phyloP scores from a whole-genome alignment of 2,888 invertebrate species.

The Napeogenes sylphis region DNA sequence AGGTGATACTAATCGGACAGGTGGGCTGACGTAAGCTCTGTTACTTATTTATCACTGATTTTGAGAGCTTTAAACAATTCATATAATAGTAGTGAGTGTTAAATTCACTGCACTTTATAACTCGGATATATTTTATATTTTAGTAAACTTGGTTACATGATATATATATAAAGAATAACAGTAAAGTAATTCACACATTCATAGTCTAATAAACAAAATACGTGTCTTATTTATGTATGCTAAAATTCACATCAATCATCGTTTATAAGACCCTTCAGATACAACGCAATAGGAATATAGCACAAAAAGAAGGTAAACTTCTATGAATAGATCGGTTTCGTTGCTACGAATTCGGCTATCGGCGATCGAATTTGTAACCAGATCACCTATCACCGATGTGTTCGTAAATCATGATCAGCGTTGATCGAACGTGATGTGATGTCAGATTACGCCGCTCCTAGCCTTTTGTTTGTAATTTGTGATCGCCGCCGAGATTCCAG shows the following conservation, averaged over 20 bases:
- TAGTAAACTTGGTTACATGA: too few relatives aligned
- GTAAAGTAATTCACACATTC: too few relatives aligned
- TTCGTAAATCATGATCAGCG: conserved; percentile 75
- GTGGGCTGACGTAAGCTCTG: conserved; percentile 59
- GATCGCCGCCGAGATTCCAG: conserved; percentile 65
- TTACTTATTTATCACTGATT: conserved; percentile 34
- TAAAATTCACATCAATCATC: conserved; percentile 11
- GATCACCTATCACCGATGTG: conserved; percentile 70
- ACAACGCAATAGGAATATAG: conserved; percentile 18
- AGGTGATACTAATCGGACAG: conserved; percentile 76
- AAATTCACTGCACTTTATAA: too few relatives aligned
- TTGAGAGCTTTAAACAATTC: conserved; percentile 30
- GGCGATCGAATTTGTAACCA: conserved; percentile 63
- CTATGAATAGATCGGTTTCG: conserved; percentile 26
- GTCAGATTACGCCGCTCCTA: conserved; percentile 72
- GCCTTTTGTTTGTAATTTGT: conserved; percentile 73
- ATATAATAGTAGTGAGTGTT: neutral
- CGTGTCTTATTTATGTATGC: neutral
- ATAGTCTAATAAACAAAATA: too few relatives aligned
- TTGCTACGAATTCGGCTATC: conserved; percentile 39
- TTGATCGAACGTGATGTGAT: conserved; percentile 69
- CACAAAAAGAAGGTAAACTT: conserved; percentile 22
- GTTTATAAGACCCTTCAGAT: conserved; percentile 7
- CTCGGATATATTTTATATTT: too few relatives aligned
- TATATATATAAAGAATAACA: neutral